Evolutionary conservation across 1,140 invertebrate genomes (phyloP), one percentile per base, ranked within the genome.

Genomic region (Spodoptera litura): DNA sequence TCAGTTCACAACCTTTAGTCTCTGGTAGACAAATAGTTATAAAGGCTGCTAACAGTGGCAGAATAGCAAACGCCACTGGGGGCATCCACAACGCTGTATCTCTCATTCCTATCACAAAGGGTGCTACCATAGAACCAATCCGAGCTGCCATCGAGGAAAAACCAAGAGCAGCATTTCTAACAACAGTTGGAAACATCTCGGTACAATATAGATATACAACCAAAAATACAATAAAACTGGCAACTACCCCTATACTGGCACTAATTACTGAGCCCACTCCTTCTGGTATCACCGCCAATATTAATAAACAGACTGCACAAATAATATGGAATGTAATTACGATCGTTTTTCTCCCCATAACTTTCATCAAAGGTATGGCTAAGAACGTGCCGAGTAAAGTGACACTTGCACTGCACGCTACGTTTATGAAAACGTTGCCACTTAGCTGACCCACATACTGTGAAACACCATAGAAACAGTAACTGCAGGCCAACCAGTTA

Each of bases 401-500:
- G 51, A 96, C 95, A 3, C 77, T 78, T 44, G 96, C 96, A 44
- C 96, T 97, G 0, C 96, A 86, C 1, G 96, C 95, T 6, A 97
- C 96, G 86, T 97, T 97, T 0, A 96, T 31, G 84, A 97, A 97
- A 49, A 97, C 96, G 87, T 97, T 94, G 4, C 96, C 97, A 27
- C 96, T 96, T 11, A 97, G 88, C 80, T 96, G 96, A 0, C 96
- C 96, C 20, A 97, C 96, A 82, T 97, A 97, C 84, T 97, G 97
- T 0, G 97, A 96, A 12, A 97, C 96, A 1, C 97, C 97, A 83
- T 97, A 97, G 81, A 97, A 96, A 71, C 96, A 96, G 85, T 97
- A 96, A 31, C 97, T 97, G 75, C 96, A 96, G 0, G 96, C 95
- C 5, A 97, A 82, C 97, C 97, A 97, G 78, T 96, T 96, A 80